Evolutionary conservation across 2,797 vertebrate species (phyloP), one percentile per base, ranked within the genome.

Genomic region (Nannoperca australis): DNA sequence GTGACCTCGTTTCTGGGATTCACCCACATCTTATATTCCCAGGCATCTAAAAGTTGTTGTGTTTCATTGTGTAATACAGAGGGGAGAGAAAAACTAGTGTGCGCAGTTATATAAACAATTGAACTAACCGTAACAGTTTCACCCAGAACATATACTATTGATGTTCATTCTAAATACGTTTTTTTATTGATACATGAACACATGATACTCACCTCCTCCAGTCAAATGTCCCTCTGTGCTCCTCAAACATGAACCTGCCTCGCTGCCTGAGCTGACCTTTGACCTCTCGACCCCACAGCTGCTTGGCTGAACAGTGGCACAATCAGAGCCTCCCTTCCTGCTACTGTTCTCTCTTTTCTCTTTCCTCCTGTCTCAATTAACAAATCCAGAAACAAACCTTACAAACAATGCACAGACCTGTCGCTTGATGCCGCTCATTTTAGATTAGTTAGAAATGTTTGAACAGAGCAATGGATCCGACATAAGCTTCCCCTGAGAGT

Each of bases 231-330:
- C 7, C 15, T 27, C 7, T 34, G 27, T 3, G 14, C 55, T 56
- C 53, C 53, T 51, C 27, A 45, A 54, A 83, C 78, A 64, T 22
- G 56, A 76, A 65, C 22, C 66, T 34, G 63, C 53, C 30, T 76
- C 32, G 2, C 24, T 36, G 62, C 34, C 49, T 10, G 47, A 27
- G 75, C 65, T 53, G 42, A 65, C 44, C 34, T 73, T 53, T 65
- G 80, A 85, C 68, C 75, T 55, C 56, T 22, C 60, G 71, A 85
- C 82, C 81, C 30, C 61, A 62, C 51, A 44, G 62, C 44, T 50
- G 70, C 24, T 27, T 27, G 24, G 24, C 50, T 12, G 1, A 36
- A 9, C 34, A 36, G 34, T 8, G 34, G 2, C 34, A 36, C 7
- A 17, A 6, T 34, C 53, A 36, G 6, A 55, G 30, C 27, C 32